Evolutionary conservation across 2,113 vertebrate genomes (phyloP), one percentile per base, ranked within the genome.

Genomic region (Merops nubicus): DNA sequence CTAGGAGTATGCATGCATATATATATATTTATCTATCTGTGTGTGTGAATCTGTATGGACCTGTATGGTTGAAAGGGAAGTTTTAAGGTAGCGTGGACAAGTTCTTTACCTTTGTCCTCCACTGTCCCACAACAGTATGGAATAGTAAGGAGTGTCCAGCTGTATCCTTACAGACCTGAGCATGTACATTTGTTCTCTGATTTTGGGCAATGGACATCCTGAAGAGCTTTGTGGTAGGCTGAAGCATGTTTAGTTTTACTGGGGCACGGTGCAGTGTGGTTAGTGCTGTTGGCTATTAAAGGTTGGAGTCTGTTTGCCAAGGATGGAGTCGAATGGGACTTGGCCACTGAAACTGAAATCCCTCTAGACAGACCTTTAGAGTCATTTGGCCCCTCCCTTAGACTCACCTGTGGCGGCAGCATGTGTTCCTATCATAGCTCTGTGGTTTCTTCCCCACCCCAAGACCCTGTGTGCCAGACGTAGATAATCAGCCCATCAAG

Each of bases 381-480:
- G 59, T 75, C 38, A 20, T 78, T 96, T 91, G 78, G 48, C 25
- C 57, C 12, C 8, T 60, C 40, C 83, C 34, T 60, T n/a, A 68
- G 8, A 6, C 38, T 43, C 43, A 4, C 0, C 1, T 8, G 2
- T 64, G 65, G 59, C 3, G 17, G 40, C 48, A 92, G 33, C 87
- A 42, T 33, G 45, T 62, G 12, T 83, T 96, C n/a, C 54, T 43
- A 73, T 48, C 48, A 33, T 36, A 75, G 36, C 14, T 54, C 16
- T 53, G 20, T 29, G 21, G 14, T 63, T 82, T 69, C 54, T 91
- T 69, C 54, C 54, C 29, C 45, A 53, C 9, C 7, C 45, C 19
- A 38, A 75, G 40, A 26, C 62, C 57, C 47, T 51, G 9, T 9
- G 11, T 56, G 11, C 43, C 63, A 80, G 53, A 60, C 26, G 64